Conservation (phyloP, 2,113 vertebrate genomes). For the Corvus hawaiiensis region DNA sequence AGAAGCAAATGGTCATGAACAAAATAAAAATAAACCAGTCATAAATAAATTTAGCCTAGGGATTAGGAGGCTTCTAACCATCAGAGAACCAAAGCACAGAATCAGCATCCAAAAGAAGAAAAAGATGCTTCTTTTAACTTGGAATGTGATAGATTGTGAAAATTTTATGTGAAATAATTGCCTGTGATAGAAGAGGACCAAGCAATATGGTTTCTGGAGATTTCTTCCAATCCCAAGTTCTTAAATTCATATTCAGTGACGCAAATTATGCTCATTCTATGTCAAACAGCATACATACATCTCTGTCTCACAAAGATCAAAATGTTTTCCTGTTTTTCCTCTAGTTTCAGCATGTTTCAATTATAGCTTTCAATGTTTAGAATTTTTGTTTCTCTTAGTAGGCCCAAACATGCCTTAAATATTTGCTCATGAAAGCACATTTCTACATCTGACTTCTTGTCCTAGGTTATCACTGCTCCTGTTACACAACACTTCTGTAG, state of each 20-base stretch:
- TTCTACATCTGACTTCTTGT: not conserved
- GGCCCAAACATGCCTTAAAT: not conserved
- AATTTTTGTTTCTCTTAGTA: not conserved
- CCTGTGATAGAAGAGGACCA: not conserved
- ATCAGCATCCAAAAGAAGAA: not conserved
- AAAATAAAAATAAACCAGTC: not conserved
- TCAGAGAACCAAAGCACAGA: not conserved
- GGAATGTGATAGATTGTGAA: not conserved
- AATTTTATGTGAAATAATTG: not conserved
- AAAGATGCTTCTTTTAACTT: not conserved
- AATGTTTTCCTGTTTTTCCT: not conserved
- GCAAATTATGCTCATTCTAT: not conserved
- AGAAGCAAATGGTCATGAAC: not conserved
- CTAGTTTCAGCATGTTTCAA: not conserved
- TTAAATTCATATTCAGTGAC: not conserved
- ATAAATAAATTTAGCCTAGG: not conserved
- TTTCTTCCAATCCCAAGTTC: not conserved
- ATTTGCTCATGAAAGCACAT: not conserved
- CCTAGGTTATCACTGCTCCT: not conserved
- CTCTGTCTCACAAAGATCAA: not conserved
- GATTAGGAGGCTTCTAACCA: not conserved
- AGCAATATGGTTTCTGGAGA: not conserved
- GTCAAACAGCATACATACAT: not conserved
- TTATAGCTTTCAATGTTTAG: not conserved
- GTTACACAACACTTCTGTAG: not conserved